Conservation (phyloP, 2,113 vertebrate genomes). For the Hypocryptadius cinnamomeus region DNA sequence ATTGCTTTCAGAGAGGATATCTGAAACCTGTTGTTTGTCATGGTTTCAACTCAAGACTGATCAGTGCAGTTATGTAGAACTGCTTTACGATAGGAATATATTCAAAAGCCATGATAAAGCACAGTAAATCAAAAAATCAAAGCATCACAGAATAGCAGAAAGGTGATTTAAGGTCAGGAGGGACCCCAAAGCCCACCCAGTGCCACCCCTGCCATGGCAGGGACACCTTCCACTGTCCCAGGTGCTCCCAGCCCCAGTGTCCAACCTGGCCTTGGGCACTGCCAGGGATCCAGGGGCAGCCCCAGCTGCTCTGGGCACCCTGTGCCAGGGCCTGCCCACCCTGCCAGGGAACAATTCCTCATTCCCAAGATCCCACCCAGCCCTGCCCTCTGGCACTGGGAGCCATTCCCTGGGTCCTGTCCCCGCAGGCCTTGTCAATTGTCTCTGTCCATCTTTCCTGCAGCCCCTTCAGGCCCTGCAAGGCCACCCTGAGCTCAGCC, state of each 20-base stretch:
- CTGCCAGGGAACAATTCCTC: neutral
- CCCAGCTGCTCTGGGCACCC: neutral
- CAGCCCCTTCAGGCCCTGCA: neutral
- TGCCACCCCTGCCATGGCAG: neutral
- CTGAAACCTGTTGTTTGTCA: neutral
- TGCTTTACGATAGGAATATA: neutral
- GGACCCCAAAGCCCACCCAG: rapidly evolving
- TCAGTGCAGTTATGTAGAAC: neutral
- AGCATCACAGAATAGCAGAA: no score
- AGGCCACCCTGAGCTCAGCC: rapidly evolving
- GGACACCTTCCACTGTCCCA: neutral
- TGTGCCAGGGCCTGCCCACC: neutral
- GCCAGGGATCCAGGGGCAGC: neutral
- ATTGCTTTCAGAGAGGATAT: neutral
- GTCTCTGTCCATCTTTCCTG: neutral
- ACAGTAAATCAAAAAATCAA: neutral
- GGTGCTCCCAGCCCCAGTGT: neutral
- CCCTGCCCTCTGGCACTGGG: neutral
- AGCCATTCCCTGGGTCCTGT: neutral
- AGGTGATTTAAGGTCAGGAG: neutral
- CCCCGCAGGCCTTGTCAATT: neutral
- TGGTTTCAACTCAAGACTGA: neutral
- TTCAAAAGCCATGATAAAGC: neutral
- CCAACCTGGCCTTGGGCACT: neutral
- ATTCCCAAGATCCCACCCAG: neutral